Percentiles rank a stretch among this genome's conserved stretches.
These are phyloP conservation scores for Lordiphosa stackelbergi DNA, from an alignment of 1,140 invertebrate genomes.

Conservation along the genomic window DNA sequence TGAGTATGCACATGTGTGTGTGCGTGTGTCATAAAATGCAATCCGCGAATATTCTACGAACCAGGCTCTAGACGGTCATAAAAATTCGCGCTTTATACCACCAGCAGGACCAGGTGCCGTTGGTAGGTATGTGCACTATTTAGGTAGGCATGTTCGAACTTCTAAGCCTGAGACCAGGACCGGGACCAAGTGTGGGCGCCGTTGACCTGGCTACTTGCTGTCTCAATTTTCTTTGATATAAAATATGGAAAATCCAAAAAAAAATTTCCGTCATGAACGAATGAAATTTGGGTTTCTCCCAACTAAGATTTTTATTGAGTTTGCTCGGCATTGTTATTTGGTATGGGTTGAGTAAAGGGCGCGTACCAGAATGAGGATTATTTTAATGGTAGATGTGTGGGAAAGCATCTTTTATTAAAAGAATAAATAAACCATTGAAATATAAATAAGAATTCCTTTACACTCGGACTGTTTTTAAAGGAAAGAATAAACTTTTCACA, in stretches of 20 bases:
- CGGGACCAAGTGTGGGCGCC: neutral
- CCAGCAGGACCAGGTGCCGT: conserved; percentile 31
- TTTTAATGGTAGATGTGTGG: conserved; percentile 1
- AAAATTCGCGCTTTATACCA: conserved; percentile 44
- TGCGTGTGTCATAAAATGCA: conserved; percentile 42
- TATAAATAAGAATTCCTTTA: too few species aligned
- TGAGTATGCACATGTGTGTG: conserved; percentile 39
- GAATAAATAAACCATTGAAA: too few species aligned
- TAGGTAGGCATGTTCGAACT: conserved; percentile 56
- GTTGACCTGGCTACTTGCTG: conserved; percentile 51
- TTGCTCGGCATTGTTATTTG: conserved; percentile 10
- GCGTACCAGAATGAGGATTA: conserved; percentile 36
- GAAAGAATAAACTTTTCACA: too few species aligned
- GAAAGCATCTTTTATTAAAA: neutral
- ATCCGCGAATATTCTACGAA: conserved; percentile 68
- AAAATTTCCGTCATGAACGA: conserved; percentile 53
- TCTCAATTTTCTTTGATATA: conserved; percentile 64
- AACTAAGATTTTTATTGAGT: conserved; percentile 51
- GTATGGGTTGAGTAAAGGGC: conserved; percentile 17
- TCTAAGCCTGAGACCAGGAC: too few species aligned
- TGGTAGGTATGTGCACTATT: conserved; percentile 29
- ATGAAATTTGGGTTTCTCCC: conserved; percentile 54
- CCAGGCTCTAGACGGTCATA: conserved; percentile 22
- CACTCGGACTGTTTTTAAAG: too few species aligned
- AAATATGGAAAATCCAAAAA: conserved; percentile 66